Evolutionary conservation across 2,797 vertebrate species (phyloP), one percentile per base, ranked within the genome.

Genomic region (Neoniphon sammara): DNA sequence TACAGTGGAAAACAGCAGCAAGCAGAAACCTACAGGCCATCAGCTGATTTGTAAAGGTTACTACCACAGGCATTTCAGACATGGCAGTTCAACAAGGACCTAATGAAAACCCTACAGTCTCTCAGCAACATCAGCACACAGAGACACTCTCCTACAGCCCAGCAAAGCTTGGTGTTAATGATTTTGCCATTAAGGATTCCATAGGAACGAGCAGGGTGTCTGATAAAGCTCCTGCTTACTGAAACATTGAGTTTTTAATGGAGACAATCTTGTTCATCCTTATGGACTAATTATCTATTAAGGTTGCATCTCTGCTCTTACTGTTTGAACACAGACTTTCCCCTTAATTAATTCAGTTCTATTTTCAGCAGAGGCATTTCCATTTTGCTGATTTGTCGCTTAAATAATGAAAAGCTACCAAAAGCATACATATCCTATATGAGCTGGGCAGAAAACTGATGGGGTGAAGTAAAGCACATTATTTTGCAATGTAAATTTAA

Each of bases 401-500:
- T 0, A 0, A 60, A 77, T 82, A 77, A 87, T 78, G 54, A 81
- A 82, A 83, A 70, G 54, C 58, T 36, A 20, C 0, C 79, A 63
- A 49, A 58, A 50, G 62, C 7, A 27, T 50, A 18, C 60, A 39
- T 14, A 30, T 65, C 50, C 68, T 52, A 55, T 34, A 60, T 54
- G 61, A 46, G 30, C 74, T 59, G 61, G 21, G 8, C 8, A 66
- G 54, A 59, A 53, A 74, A 58, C 34, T 12, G 65, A 65, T 73
- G 60, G 15, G 49, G 54, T 31, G 50, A 55, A 61, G 65, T 39
- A 69, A 58, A 49, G 61, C 88, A 66, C 76, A 58, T 84, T 76
- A 31, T 66, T 64, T 68, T 34, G 11, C 55, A 52, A 84, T 88
- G 84, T 60, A 81, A 70, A 86, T 87, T 82, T 81, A 85, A 90